Conservation (phyloP, 2,113 vertebrate genomes). For the Numenius arquata region DNA sequence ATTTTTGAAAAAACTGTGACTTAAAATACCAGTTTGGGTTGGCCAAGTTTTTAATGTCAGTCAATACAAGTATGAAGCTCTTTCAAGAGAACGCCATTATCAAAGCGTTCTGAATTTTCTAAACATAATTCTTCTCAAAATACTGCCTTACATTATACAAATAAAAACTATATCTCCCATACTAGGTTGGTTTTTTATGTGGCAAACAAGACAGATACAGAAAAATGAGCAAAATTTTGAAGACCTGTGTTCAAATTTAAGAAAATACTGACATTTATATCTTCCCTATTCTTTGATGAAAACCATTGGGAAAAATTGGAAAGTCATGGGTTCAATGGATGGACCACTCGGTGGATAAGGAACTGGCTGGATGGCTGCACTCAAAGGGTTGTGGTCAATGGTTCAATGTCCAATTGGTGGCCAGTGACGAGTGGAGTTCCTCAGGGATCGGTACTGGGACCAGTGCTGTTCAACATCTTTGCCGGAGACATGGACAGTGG, state of each 20-base stretch:
- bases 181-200: neutral
- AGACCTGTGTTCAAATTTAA: neutral
- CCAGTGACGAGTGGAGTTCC: too few relatives aligned
- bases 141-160: neutral
- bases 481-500: too few relatives aligned
- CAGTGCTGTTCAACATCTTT: too few relatives aligned
- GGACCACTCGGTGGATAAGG: too few relatives aligned
- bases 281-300: neutral
- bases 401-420: too few relatives aligned
- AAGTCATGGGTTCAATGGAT: too few relatives aligned
- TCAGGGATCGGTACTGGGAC: too few relatives aligned
- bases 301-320: too few relatives aligned
- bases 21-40: neutral
- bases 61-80: neutral
- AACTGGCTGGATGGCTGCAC: too few relatives aligned
- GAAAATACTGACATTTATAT: neutral
- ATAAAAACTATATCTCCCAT: neutral
- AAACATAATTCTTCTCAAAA: neutral
- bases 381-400: too few relatives aligned
- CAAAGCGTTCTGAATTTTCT: neutral
- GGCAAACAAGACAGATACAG: neutral
- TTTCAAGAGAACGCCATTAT: neutral
- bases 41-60: neutral
- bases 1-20: neutral
- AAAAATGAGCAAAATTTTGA: neutral